Base-by-base conservation (phyloP, 1,140 invertebrate genomes). In the Octopus sinensis region DNA sequence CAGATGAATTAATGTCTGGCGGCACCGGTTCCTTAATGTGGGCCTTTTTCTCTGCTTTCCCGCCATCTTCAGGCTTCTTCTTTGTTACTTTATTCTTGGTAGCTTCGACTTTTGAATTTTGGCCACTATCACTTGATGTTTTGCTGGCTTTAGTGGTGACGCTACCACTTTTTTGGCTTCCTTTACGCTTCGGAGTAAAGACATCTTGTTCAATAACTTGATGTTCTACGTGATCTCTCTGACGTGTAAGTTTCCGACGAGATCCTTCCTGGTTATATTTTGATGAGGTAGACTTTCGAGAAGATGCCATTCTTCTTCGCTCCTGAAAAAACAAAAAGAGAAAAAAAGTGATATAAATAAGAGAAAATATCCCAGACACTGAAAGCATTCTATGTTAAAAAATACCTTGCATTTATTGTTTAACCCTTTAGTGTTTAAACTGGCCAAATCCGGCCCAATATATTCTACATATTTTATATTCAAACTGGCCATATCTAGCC, bases 261-360 rank as follows among this genome's bases (percentile, higher is more conserved):
- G 76, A 51, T 23, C 68, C 68, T 53, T 77, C 76, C 43, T 77
- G 76, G 23, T 43, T 43, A 51, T 13, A 77, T 53, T 77, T 77
- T 6, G 76, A 77, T 53, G 76, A 77, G 76, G 30, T 51, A 51
- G 76, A 77, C 76, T 77, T 77, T 6, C 52, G 30, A 52, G 76
- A 77, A 13, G 76, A 77, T 53, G 76, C 76, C 76, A 77, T 77
- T 43, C 30, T 43, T 43, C 30, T 43, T 43, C 30, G 30, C 30
- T 43, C 30, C 30, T 43, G 30, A 43, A 43, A 43, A 43, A 43
- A 43, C 30, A 43, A 43, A 43, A 43, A 43, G 30, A 43, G 30
- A 43, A 43, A 43, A 43, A 43, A 43, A 43, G 30, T 43, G 30
- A 43, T 43, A 43, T 43, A 3, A 43, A 0, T 43, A 43, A 43